Evolutionary conservation across 2,888 invertebrate species (phyloP), one percentile per base, ranked within the genome.

Genomic region (Mesorhabditis spiculigera): DNA sequence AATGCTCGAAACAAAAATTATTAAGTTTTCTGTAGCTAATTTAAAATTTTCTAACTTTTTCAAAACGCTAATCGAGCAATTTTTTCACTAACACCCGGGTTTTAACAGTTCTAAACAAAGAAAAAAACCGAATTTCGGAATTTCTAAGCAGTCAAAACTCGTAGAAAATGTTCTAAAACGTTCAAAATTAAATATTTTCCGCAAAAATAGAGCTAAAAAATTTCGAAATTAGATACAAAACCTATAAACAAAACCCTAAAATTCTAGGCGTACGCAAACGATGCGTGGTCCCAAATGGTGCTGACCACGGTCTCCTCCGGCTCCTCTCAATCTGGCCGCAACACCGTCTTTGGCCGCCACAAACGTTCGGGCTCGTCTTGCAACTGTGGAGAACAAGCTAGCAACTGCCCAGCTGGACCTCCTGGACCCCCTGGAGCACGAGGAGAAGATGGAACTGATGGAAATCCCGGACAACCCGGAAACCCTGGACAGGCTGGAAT

Each of bases 341-440:
- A 50, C 58, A 50, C 58, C 58, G n/a, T 50, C 8, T 50, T 50
- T n/a, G 58, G 58, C n/a, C 58, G 58, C 58, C 58, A 50, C n/a
- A 50, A 50, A n/a, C 58, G 58, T 50, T 50, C 58, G 58, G 58
- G 58, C 8, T 10, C 58, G 8, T 10, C 58, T 50, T 50, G 58
- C 71, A 69, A 70, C 63, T 77, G 76, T 63, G 75, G 72, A 61
- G 73, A 69, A 41, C 73, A 74, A 44, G 67, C 74, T 8, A 71
- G 68, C 66, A 72, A 70, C 68, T 79, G 80, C 67, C 75, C 79
- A 63, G 71, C 72, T 62, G 80, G 80, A 66, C 76, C 75, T 63
- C 75, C 73, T 62, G 80, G 80, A 70, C 75, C 78, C 44, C 78
- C 75, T 62, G 79, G 79, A 75, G 69, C 69, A 10, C 69, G 70